A percentile compares a stretch with the other conserved stretches of the same genome.
These are phyloP conservation scores for Anniella stebbinsi DNA, from an alignment of 2,797 vertebrate species.

Conservation along the genomic window DNA sequence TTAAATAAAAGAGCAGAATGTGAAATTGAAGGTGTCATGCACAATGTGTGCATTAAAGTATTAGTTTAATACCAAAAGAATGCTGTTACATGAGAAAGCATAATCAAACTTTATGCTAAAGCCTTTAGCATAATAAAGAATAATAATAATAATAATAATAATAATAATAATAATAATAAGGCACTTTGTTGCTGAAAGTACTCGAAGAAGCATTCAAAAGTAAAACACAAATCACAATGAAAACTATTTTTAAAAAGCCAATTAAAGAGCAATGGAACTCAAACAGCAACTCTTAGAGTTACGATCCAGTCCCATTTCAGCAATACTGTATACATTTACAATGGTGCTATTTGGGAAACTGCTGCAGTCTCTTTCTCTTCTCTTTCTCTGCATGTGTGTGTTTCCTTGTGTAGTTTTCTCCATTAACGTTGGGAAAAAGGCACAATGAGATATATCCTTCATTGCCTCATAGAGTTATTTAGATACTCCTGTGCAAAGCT, in stretches of 20 bases:
- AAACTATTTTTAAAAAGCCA: not conserved
- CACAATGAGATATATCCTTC: conserved; percentile 14
- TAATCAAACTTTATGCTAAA: not conserved
- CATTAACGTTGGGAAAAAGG: not conserved
- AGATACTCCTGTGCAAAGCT: not conserved
- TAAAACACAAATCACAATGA: not conserved
- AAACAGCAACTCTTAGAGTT: not conserved
- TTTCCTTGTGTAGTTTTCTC: not conserved
- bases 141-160: not conserved
- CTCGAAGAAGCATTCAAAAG: not conserved
- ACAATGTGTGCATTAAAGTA: not conserved
- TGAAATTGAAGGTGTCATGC: not conserved
- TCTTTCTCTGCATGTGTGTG: fast-evolving
- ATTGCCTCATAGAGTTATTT: not conserved
- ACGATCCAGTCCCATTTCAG: not conserved
- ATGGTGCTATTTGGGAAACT: not conserved
- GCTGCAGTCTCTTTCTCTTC: not conserved
- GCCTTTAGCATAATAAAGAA: not conserved
- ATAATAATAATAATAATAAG: not conserved
- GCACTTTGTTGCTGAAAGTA: not conserved
- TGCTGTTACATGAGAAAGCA: not conserved
- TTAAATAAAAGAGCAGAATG: not conserved
- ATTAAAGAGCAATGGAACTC: not conserved
- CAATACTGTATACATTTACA: not conserved
- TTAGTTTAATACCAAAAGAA: not conserved